These are phyloP conservation scores for Drosophila lacertosa DNA, from an alignment of 1,140 invertebrate genomes.

Conservation along the genomic window DNA sequence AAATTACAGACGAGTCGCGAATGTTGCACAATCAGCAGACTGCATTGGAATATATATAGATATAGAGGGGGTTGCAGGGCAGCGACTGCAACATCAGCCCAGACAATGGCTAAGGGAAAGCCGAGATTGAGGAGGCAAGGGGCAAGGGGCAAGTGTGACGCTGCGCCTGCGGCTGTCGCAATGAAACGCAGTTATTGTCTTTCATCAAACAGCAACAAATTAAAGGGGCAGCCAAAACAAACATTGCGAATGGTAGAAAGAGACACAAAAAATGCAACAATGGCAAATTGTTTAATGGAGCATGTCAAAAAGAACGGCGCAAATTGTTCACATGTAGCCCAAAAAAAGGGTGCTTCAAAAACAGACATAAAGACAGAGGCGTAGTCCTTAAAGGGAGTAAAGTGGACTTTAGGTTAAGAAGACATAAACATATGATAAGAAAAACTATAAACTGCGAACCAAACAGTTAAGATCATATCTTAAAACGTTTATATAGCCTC, in stretches of 20 bases:
- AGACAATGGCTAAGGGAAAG: conserved; percentile 20
- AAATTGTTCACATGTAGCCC: conserved; percentile 46
- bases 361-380: conserved; percentile 22
- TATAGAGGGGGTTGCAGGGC: conserved; percentile 9
- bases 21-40: conserved; percentile 60
- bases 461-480: conserved; percentile 11
- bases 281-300: conserved; percentile 79
- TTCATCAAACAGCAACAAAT: conserved; percentile 58
- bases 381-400: background rate
- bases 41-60: conserved; percentile 2
- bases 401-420: background rate
- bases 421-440: background rate
- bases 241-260: conserved; percentile 32
- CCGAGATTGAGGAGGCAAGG: background rate
- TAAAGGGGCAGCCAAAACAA: conserved; percentile 30
- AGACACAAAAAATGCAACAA: conserved; percentile 60
- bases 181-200: conserved; percentile 52
- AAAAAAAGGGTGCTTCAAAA: conserved; percentile 52
- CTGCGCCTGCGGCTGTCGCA: conserved; percentile 18
- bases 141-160: background rate
- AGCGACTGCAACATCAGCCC: conserved; percentile 53
- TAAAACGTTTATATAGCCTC: background rate
- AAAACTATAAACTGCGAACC: background rate
- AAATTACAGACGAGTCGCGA: conserved; percentile 37
- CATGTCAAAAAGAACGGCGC: conserved; percentile 65